Evolutionary conservation across 2,888 invertebrate genomes (phyloP).

Genomic region (Nomada fabriciana): DNA sequence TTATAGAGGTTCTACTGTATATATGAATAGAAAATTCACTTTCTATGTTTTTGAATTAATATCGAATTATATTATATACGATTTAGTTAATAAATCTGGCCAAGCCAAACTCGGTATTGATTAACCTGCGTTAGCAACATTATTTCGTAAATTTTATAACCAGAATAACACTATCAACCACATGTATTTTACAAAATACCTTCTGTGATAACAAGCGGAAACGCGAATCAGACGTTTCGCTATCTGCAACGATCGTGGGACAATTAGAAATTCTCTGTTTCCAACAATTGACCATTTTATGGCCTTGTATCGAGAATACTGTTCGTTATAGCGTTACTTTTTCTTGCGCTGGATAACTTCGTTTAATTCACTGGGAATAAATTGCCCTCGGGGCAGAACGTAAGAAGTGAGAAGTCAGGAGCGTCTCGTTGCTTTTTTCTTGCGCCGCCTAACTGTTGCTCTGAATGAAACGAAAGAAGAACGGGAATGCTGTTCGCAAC

Average conservation of each 20-base stretch:
- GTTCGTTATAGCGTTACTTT: not conserved
- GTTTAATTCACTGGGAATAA: slow-evolving; percentile 16
- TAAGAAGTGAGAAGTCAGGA: slow-evolving; percentile 15
- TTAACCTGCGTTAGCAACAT: no score
- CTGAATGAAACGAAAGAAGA: slow-evolving; percentile 20
- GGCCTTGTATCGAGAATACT: not conserved
- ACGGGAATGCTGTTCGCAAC: slow-evolving; percentile 19
- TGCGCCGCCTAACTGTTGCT: slow-evolving; percentile 28
- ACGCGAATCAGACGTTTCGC: no score
- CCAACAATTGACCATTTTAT: slow-evolving; percentile 7
- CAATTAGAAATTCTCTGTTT: not conserved
- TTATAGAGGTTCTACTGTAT: no score
- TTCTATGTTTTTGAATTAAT: no score
- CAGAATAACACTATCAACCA: no score
- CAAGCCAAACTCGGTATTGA: no score
- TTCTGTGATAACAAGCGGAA: no score
- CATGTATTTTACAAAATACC: no score
- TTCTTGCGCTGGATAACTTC: slow-evolving; percentile 1
- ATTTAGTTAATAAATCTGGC: no score
- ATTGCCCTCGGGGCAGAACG: not conserved
- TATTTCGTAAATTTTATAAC: no score
- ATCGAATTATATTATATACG: no score
- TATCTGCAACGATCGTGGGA: not conserved
- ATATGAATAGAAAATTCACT: no score
- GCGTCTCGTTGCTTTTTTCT: slow-evolving; percentile 4